Evolutionary conservation across 2,113 vertebrate species (phyloP).

Genomic region (Poeciliopsis occidentalis): DNA sequence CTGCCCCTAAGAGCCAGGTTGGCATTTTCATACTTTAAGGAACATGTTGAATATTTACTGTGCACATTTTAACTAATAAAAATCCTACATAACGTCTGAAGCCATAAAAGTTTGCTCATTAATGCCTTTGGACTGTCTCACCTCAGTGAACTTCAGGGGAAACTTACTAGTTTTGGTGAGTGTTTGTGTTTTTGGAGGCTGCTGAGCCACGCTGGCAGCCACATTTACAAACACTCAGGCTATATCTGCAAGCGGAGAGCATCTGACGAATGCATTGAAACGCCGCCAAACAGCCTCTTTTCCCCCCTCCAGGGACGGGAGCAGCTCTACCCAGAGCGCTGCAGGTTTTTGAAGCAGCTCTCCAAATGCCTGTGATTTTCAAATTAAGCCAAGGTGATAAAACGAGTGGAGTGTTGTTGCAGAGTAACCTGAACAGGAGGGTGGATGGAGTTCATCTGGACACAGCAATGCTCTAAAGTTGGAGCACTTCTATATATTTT

Average conservation of each 20-base stretch:
- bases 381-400: constrained; percentile 14
- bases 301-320: neutral
- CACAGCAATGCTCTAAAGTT: no score
- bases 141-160: constrained; percentile 15
- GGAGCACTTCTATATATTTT: no score
- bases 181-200: constrained; percentile 32
- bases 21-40: neutral
- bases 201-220: constrained; percentile 43
- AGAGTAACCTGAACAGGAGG: neutral
- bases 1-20: neutral
- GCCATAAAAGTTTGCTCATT: constrained; percentile 24
- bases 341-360: constrained; percentile 11
- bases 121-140: constrained; percentile 24
- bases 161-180: constrained; percentile 6
- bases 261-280: constrained; percentile 44
- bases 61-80: constrained; percentile 15
- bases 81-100: neutral
- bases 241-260: constrained; percentile 20
- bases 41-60: neutral
- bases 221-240: constrained; percentile 39
- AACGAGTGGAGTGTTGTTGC: neutral
- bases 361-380: neutral
- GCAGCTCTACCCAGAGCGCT: constrained; percentile 36
- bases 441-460: neutral
- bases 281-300: constrained; percentile 41